Evolutionary conservation across 1,140 invertebrate genomes (phyloP).

Genomic region (Danaus plexippus): DNA sequence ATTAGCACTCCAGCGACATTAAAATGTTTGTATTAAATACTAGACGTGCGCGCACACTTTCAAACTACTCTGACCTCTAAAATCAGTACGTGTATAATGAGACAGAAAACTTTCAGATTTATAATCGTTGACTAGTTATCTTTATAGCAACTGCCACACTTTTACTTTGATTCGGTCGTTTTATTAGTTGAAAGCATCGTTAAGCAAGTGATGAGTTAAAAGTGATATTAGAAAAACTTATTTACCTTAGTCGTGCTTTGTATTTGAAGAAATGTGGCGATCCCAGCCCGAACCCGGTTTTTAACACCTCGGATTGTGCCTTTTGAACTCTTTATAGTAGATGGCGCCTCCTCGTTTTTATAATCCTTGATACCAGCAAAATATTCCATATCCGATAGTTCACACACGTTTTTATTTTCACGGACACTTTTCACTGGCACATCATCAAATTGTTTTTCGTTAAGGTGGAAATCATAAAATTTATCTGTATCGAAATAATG

Average conservation of each 20-base stretch:
- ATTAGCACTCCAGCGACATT: slow-evolving; percentile 17
- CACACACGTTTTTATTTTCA: slow-evolving; percentile 58
- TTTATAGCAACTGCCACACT: slow-evolving; percentile 10
- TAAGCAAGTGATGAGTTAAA: slow-evolving; percentile 4
- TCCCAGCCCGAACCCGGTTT: slow-evolving; percentile 93
- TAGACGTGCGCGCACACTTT: slow-evolving; percentile 49
- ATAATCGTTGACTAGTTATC: slow-evolving; percentile 13
- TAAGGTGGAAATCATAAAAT: slow-evolving; percentile 86
- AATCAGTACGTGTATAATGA: slow-evolving; percentile 46
- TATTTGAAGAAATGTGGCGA: slow-evolving; percentile 92
- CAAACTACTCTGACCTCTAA: slow-evolving; percentile 58
- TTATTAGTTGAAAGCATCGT: not conserved
- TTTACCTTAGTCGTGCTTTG: slow-evolving; percentile 75
- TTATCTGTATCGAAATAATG: slow-evolving; percentile 81
- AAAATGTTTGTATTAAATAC: slow-evolving; percentile 32
- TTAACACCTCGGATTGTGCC: slow-evolving; percentile 94
- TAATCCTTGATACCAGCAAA: slow-evolving; percentile 88
- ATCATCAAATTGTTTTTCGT: slow-evolving; percentile 79
- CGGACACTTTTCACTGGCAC: slow-evolving; percentile 59
- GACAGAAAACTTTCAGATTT: slow-evolving; percentile 21
- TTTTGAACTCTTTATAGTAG: slow-evolving; percentile 88
- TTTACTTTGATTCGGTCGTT: slow-evolving; percentile 2
- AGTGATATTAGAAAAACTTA: slow-evolving; percentile 25
- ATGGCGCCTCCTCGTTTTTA: slow-evolving; percentile 75
- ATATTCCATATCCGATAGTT: slow-evolving; percentile 74